Conservation (phyloP, 1,140 invertebrate genomes). For the Leptopilina clavipes region DNA sequence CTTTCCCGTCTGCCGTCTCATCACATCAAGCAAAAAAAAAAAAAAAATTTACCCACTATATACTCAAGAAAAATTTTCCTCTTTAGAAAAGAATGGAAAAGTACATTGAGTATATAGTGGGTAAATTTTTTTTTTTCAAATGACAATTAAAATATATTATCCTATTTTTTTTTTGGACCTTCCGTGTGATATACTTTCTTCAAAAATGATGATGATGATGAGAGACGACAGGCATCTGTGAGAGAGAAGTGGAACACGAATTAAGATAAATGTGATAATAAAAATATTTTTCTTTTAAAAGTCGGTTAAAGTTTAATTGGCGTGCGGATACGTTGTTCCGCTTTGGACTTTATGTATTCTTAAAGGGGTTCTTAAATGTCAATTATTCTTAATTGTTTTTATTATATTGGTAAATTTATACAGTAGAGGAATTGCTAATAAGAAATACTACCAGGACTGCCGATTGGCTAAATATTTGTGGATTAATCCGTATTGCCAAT, state of each 20-base stretch:
- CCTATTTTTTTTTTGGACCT: not conserved
- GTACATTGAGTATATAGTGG: not conserved
- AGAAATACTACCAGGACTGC: not conserved
- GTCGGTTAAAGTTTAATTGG: not conserved
- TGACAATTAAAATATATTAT: not conserved
- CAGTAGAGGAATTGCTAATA: not conserved
- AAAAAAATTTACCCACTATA: not conserved
- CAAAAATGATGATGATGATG: not conserved
- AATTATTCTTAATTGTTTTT: no score
- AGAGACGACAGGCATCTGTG: not conserved
- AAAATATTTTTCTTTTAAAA: not conserved
- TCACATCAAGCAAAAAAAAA: slow-evolving; percentile 1
- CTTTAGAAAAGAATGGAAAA: no score
- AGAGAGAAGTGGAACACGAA: not conserved
- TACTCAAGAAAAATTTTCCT: not conserved
- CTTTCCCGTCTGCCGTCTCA: slow-evolving; percentile 29
- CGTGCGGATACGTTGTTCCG: no score
- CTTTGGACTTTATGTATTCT: no score
- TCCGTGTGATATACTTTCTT: not conserved
- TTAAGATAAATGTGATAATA: not conserved
- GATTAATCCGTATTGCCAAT: no score
- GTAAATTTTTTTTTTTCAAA: not conserved
- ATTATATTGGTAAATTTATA: not conserved
- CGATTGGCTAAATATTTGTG: no score
- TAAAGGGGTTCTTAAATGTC: no score